Evolutionary conservation across 2,113 vertebrate genomes (phyloP).

Genomic region (Microcebus jonahi): DNA sequence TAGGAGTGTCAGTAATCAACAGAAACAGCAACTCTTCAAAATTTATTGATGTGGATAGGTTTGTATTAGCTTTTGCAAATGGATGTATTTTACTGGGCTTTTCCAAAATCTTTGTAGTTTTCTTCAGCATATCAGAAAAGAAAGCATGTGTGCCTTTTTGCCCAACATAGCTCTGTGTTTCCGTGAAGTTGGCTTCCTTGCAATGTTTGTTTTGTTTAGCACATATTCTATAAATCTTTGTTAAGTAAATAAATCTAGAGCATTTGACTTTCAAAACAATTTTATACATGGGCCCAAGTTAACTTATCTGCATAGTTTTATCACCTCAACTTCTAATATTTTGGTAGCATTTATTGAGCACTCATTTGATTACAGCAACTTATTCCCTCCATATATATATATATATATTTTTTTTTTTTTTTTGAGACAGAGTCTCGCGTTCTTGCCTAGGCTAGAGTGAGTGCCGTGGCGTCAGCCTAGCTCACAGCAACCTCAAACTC

Average conservation of each 20-base stretch:
- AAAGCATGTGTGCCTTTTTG: accelerated
- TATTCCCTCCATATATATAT: background rate
- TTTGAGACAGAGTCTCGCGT: no score
- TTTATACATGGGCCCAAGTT: background rate
- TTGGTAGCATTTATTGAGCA: background rate
- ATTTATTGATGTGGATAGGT: background rate
- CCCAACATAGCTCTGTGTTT: background rate
- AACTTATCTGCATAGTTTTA: background rate
- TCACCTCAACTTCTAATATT: background rate
- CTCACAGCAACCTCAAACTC: no score
- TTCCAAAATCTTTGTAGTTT: background rate
- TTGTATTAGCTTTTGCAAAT: background rate
- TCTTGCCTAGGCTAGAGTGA: no score
- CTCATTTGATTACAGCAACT: background rate
- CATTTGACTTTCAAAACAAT: background rate
- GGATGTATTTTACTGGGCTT: background rate
- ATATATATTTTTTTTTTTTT: background rate
- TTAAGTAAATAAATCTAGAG: background rate
- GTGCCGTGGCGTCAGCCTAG: no score
- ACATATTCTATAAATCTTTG: background rate
- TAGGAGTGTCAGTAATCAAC: background rate
- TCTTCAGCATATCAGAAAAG: background rate
- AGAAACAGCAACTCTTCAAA: background rate
- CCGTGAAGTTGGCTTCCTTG: background rate
- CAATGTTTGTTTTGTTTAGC: background rate